Evolutionary conservation across 2,888 invertebrate genomes (phyloP), one percentile per base, ranked within the genome.

Genomic region (Acronicta leporina): DNA sequence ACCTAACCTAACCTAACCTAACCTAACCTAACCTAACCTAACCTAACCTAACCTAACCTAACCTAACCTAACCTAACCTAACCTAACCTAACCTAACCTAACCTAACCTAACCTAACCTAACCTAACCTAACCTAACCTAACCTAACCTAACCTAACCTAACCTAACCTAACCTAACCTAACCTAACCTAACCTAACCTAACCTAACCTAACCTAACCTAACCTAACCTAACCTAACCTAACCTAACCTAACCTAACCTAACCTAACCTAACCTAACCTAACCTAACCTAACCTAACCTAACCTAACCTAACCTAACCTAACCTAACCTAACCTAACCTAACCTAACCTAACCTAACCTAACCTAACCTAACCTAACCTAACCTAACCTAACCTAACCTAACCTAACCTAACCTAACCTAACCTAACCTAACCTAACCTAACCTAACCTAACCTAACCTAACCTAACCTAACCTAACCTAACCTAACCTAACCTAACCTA

Each of bases 141-240:
- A 55, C 54, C 54, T 46, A 40, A 45, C 38, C 46, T 54, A 45
- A 46, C 46, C 46, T 45, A 14, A 41, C 33, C 33, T 50, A 51
- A 51, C 57, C 45, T 51, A 57, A 57, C 57, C 57, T 57, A 57
- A 57, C 57, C 57, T 57, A 57, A 57, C 56, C 56, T 49, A 49
- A 56, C 48, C 56, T 49, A 56, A 48, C 45, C 45, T 45, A 53
- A 53, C 53, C 53, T 53, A 53, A 53, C 53, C 53, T 59, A 59
- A 59, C 59, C 52, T 59, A 59, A 59, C 59, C 59, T 59, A 52
- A 59, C 59, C 59, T 59, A 59, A 59, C 57, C 57, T 51, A 51
- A 58, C 50, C 57, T 58, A 58, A 58, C 57, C 57, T 35, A 40
- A 40, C 40, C 40, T 40, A 40, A 40, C 40, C 40, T 20, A 20